Evolutionary conservation across 2,888 invertebrate genomes (phyloP).

Genomic region (Actias luna): DNA sequence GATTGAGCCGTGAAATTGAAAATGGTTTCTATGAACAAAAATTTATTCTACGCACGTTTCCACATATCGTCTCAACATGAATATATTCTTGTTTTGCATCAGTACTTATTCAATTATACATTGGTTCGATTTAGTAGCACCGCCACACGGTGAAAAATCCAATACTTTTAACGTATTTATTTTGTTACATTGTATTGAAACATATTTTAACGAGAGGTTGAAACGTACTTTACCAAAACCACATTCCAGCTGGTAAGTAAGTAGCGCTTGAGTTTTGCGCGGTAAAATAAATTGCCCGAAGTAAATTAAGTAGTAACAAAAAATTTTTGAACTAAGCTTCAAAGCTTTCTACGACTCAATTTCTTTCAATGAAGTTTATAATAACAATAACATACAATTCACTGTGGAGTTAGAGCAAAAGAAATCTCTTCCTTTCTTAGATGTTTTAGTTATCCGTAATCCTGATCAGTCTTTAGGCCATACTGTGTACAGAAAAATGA

Average conservation of each 20-base stretch:
- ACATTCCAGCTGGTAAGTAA: conserved; percentile 26
- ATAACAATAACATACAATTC: no score
- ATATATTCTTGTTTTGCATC: conserved; percentile 30
- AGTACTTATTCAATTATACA: conserved; percentile 26
- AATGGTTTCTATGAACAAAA: conserved; percentile 79
- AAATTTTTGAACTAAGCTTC: conserved; percentile 31
- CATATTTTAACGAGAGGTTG: conserved; percentile 8
- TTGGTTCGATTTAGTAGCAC: conserved; percentile 20
- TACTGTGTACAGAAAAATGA: no score
- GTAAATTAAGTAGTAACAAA: conserved; percentile 37
- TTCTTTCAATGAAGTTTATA: conserved; percentile 8
- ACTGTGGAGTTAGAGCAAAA: no score
- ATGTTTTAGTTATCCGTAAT: no score
- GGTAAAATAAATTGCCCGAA: conserved; percentile 35
- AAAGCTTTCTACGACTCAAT: conserved; percentile 24
- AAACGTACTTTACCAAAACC: conserved; percentile 28
- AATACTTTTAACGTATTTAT: conserved; percentile 19
- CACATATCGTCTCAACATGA: conserved; percentile 65
- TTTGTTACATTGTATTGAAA: conserved; percentile 9
- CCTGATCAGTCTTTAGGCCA: no score
- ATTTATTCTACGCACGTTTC: conserved; percentile 72
- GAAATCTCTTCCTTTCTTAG: no score
- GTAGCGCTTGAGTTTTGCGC: conserved; percentile 29
- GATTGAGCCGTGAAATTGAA: conserved; percentile 81
- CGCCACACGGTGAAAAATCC: conserved; percentile 11